Percentiles rank a stretch among this genome's conserved stretches.
These are phyloP conservation scores for Drosophila miranda DNA, from an alignment of 1,140 invertebrate genomes.

Conservation along the genomic window DNA sequence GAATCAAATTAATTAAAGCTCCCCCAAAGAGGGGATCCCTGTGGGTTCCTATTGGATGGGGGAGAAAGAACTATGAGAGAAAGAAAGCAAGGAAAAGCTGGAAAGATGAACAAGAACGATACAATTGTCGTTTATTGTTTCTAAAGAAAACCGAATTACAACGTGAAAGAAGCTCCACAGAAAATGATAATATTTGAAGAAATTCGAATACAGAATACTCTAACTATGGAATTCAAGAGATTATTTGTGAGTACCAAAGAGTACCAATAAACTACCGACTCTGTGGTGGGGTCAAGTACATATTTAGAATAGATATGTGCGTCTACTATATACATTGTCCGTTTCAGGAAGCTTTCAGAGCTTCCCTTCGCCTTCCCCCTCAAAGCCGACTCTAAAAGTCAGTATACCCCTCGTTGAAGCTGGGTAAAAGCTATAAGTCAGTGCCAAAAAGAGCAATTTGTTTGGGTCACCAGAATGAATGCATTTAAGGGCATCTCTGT, in stretches of 20 bases:
- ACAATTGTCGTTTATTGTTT: slow-evolving; percentile 72
- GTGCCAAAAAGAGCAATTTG: slow-evolving; percentile 13
- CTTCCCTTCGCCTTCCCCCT: too few relatives aligned
- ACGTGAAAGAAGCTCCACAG: slow-evolving; percentile 3
- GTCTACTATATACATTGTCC: too few relatives aligned
- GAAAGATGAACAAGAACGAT: slow-evolving; percentile 38
- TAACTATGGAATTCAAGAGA: not conserved
- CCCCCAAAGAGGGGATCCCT: slow-evolving; percentile 16
- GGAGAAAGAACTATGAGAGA: slow-evolving; percentile 5
- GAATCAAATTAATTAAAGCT: slow-evolving; percentile 75
- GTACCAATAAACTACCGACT: too few relatives aligned
- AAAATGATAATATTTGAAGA: slow-evolving; percentile 16
- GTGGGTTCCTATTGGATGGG: slow-evolving; percentile 8
- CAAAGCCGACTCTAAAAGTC: too few relatives aligned
- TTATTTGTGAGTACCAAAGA: too few relatives aligned
- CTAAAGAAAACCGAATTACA: slow-evolving; percentile 47
- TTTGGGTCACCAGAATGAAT: slow-evolving; percentile 25
- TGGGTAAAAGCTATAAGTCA: not conserved
- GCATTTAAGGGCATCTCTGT: not conserved
- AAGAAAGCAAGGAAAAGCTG: slow-evolving; percentile 31
- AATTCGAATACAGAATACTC: slow-evolving; percentile 29
- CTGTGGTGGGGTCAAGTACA: too few relatives aligned
- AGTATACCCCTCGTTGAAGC: too few relatives aligned
- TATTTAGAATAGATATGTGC: too few relatives aligned
- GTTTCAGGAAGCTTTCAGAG: too few relatives aligned